Conservation (phyloP, 1,140 invertebrate genomes). For the Saccostrea cuccullata region DNA sequence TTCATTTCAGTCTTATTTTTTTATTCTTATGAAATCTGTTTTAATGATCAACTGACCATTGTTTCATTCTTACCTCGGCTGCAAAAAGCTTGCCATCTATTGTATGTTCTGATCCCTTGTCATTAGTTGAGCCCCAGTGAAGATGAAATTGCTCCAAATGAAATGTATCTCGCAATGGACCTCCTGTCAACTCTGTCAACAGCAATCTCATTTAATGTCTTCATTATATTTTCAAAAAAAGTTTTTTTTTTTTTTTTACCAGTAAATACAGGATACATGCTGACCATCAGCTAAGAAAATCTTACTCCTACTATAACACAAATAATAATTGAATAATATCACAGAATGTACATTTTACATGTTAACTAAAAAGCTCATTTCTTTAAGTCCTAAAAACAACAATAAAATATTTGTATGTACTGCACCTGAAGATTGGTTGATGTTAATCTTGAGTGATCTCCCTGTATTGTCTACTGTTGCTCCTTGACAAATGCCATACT, state of each 20-base stretch:
- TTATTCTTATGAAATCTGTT: too few species aligned
- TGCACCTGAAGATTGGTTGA: conserved; percentile 60
- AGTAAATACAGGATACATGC: background rate
- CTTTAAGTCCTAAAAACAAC: too few species aligned
- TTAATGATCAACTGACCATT: background rate
- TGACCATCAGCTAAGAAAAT: too few species aligned
- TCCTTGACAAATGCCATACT: conserved; percentile 62
- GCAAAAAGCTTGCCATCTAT: conserved; percentile 91
- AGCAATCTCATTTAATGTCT: background rate
- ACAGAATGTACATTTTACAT: too few species aligned
- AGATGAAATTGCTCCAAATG: conserved; percentile 78
- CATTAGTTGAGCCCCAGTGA: conserved; percentile 78
- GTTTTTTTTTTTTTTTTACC: too few species aligned
- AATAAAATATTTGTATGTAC: too few species aligned
- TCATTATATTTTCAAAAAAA: too few species aligned
- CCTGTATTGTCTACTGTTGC: conserved; percentile 62
- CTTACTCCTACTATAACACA: too few species aligned
- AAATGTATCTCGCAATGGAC: conserved; percentile 67
- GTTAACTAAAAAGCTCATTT: too few species aligned
- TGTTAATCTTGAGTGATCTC: conserved; percentile 61
- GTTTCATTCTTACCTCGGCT: conserved; percentile 85
- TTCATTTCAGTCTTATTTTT: too few species aligned
- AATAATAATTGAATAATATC: too few species aligned
- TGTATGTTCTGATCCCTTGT: conserved; percentile 78
- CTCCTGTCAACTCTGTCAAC: conserved; percentile 65